Percentiles rank a stretch among this genome's conserved stretches.
Conservation (phyloP, 2,797 vertebrate species). For the Spinus pinus region DNA sequence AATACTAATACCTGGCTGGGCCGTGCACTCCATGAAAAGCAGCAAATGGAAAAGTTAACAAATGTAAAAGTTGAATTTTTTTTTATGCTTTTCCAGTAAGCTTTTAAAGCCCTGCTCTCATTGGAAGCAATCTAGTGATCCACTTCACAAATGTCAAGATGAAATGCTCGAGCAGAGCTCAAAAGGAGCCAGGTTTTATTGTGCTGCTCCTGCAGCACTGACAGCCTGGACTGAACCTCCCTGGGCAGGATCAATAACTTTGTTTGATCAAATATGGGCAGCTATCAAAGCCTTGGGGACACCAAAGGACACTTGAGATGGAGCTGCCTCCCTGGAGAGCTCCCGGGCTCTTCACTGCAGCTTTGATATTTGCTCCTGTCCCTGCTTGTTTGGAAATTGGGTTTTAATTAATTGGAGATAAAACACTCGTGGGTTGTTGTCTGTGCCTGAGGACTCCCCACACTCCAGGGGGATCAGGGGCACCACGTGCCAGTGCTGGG, state of each 20-base stretch:
- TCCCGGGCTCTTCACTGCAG: not conserved
- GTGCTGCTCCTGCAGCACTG: constrained; percentile 17
- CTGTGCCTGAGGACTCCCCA: accelerated
- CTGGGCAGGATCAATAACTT: constrained; percentile 56
- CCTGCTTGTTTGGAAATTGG: not conserved
- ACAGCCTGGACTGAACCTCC: constrained; percentile 47
- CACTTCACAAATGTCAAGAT: constrained; percentile 70
- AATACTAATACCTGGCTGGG: constrained; percentile 40
- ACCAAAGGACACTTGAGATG: constrained; percentile 27
- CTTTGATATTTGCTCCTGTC: not conserved
- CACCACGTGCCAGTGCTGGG: accelerated
- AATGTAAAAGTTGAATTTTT: constrained; percentile 50
- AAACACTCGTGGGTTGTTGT: not conserved
- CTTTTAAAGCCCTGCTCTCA: constrained; percentile 38
- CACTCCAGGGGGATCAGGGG: not conserved
- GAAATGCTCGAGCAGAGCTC: constrained; percentile 66
- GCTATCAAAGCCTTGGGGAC: constrained; percentile 10
- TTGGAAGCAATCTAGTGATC: constrained; percentile 58
- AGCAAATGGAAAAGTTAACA: constrained; percentile 22
- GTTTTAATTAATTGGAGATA: not conserved
- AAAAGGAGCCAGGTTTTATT: constrained; percentile 49
- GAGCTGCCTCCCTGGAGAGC: constrained; percentile 21
- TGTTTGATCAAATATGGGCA: constrained; percentile 56
- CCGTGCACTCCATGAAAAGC: constrained; percentile 40
- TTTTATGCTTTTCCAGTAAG: constrained; percentile 53